Percentiles rank a stretch among this genome's conserved stretches.
Conservation (phyloP, 2,797 vertebrate genomes). For the Falco cherrug region DNA sequence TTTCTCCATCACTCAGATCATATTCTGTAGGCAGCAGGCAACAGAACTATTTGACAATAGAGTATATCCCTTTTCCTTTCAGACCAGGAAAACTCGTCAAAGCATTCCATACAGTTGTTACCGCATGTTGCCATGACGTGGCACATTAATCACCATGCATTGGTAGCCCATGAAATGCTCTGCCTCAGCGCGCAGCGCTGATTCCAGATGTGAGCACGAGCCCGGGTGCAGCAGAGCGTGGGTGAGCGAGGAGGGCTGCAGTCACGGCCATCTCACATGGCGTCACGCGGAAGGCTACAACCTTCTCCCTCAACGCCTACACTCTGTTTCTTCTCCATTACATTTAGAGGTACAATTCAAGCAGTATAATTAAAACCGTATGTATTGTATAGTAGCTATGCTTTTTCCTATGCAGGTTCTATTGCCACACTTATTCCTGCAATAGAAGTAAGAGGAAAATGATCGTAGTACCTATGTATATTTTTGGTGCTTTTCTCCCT, state of each 20-base stretch:
- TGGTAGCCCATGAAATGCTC: too few species aligned
- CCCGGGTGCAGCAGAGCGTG: rapidly evolving
- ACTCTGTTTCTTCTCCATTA: neutral
- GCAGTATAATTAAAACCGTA: neutral
- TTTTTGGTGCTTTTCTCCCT: neutral
- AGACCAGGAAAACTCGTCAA: neutral
- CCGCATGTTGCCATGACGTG: rapidly evolving
- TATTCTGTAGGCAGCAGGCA: neutral
- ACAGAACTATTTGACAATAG: neutral
- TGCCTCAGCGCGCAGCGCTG: neutral
- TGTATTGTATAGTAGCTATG: neutral
- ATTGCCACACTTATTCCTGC: neutral
- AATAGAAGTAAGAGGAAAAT: neutral
- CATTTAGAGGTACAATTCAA: neutral
- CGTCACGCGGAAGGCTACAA: rapidly evolving
- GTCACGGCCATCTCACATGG: neutral
- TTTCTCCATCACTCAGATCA: neutral
- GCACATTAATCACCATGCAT: rapidly evolving
- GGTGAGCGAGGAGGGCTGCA: rapidly evolving
- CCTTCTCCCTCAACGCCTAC: neutral
- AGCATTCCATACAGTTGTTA: neutral
- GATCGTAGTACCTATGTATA: neutral
- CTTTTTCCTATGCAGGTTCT: neutral
- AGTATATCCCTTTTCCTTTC: neutral
- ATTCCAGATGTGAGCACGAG: neutral